Conservation (phyloP, 2,797 vertebrate genomes). For the Todus mexicanus region DNA sequence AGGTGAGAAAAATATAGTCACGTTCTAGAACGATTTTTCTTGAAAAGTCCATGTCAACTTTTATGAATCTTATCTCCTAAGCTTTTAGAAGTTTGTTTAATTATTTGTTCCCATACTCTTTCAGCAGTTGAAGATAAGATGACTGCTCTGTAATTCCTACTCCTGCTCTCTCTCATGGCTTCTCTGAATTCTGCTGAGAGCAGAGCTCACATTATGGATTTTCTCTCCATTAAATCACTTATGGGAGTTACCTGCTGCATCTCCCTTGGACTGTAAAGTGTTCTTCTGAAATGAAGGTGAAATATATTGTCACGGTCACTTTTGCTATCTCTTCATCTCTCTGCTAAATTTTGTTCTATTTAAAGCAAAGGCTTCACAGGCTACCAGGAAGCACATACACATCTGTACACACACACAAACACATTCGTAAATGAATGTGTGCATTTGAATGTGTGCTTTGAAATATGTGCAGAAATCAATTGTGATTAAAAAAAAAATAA, state of each 20-base stretch:
- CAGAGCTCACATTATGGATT: neutral
- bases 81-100: neutral
- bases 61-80: neutral
- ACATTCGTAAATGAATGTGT: neutral
- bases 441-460: too few relatives aligned
- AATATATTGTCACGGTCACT: neutral
- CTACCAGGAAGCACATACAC: neutral
- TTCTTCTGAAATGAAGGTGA: neutral
- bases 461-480: neutral
- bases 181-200: neutral
- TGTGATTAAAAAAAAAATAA: too few relatives aligned
- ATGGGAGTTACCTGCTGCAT: neutral
- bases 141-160: neutral
- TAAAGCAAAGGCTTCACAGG: neutral
- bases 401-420: neutral
- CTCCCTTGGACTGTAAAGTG: neutral
- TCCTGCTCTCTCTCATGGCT: neutral
- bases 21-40: neutral
- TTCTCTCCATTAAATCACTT: neutral
- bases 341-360: neutral
- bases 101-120: neutral
- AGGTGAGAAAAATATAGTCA: neutral
- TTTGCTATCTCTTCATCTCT: neutral
- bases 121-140: neutral
- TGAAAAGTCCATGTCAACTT: neutral